phyloP scores from a whole-genome alignment of 2,113 vertebrate genomes.

The Ibidorhyncha struthersii region DNA sequence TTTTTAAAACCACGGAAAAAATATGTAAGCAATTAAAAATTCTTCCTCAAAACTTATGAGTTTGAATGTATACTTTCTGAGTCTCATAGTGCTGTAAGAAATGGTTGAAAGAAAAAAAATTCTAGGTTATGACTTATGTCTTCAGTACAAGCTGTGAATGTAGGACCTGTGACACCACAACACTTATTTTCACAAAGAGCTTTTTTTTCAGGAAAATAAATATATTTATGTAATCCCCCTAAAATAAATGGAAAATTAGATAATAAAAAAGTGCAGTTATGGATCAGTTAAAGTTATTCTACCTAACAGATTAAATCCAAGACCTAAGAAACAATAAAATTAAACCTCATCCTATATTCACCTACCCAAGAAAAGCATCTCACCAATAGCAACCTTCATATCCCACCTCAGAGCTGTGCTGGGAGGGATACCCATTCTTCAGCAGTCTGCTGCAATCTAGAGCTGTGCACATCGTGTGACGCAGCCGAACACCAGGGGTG shows the following conservation, averaged over 20 bases:
- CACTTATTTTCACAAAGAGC: not conserved
- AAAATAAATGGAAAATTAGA: not conserved
- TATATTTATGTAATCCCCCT: fast-evolving
- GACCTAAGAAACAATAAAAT: not conserved
- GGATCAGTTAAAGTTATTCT: not conserved
- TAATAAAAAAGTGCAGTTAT: not conserved
- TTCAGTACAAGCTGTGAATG: not conserved
- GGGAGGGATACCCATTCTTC: not conserved
- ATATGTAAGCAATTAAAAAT: not conserved
- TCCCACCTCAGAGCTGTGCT: not conserved
- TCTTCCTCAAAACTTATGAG: not conserved
- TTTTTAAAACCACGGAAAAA: not conserved
- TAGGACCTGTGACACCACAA: not conserved
- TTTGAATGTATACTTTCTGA: not conserved
- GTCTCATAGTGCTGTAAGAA: not conserved
- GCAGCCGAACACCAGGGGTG: not conserved
- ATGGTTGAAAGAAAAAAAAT: not conserved
- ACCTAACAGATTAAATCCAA: not conserved
- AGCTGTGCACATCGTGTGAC: not conserved
- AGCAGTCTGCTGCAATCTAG: not conserved
- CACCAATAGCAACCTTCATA: not conserved
- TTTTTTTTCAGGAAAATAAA: not conserved
- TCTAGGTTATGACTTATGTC: not conserved
- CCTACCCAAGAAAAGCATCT: not conserved
- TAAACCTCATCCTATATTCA: not conserved